These are phyloP conservation scores for Eudasyphora cyanicolor DNA, from an alignment of 2,888 invertebrate species.

Conservation along the genomic window DNA sequence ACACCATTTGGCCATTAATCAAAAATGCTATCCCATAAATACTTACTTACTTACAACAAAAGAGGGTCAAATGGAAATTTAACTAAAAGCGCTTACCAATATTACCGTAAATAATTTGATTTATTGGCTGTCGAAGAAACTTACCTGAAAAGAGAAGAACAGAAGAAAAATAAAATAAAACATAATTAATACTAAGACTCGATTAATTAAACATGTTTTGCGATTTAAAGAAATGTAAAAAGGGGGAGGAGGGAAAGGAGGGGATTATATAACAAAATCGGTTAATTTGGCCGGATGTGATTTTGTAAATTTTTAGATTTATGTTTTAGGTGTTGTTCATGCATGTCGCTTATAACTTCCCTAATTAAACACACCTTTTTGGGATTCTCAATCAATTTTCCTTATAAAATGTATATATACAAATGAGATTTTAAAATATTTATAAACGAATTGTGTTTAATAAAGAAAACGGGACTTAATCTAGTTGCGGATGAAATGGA, in stretches of 20 bases:
- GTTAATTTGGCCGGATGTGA: background rate
- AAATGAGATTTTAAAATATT: too few species aligned
- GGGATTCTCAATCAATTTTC: too few species aligned
- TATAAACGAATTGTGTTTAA: too few species aligned
- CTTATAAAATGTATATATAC: too few species aligned
- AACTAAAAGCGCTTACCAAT: constrained; percentile 1
- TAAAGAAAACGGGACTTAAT: too few species aligned
- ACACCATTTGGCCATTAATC: constrained; percentile 6
- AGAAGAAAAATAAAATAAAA: background rate
- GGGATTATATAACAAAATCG: background rate
- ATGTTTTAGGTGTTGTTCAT: too few species aligned
- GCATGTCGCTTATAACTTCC: too few species aligned
- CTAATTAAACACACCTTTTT: too few species aligned
- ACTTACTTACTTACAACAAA: background rate
- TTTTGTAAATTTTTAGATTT: too few species aligned
- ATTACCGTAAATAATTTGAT: constrained; percentile 16
- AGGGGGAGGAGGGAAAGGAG: too few species aligned
- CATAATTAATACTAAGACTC: background rate
- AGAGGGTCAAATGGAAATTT: background rate
- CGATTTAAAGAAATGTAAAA: background rate
- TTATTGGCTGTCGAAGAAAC: background rate
- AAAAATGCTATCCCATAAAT: background rate
- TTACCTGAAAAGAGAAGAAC: constrained; percentile 24
- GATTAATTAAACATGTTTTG: background rate
- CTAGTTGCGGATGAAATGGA: too few species aligned